A percentile compares a stretch with the other conserved stretches of the same genome.
These are phyloP conservation scores for Morbakka virulenta DNA, from an alignment of 30 jellyfish, hydroid and myxozoan genomes.

Conservation along the genomic window DNA sequence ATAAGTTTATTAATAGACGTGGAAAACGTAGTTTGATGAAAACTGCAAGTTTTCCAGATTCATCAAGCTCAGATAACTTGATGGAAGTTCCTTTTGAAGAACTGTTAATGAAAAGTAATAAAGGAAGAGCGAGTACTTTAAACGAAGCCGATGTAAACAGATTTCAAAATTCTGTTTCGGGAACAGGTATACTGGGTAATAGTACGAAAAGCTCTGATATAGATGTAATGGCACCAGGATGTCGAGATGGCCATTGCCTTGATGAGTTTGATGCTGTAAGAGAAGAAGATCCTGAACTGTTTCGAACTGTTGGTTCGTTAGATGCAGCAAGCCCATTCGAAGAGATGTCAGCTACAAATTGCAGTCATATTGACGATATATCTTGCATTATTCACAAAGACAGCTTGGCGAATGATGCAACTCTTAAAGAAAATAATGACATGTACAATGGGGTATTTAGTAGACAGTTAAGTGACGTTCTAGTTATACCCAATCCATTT, in stretches of 20 bases:
- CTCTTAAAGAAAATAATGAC: conserved; percentile 4
- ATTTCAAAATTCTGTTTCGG: background rate
- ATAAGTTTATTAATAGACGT: conserved; percentile 25
- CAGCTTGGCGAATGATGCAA: conserved; percentile 5
- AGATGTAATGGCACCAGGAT: background rate
- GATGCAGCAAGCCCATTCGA: background rate
- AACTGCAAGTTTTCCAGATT: conserved; percentile 36
- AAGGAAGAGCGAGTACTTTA: background rate
- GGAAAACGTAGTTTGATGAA: conserved; percentile 28
- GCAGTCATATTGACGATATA: background rate
- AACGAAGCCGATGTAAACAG: background rate
- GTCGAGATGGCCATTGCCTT: no score
- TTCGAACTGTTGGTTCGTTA: background rate
- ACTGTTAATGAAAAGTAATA: conserved; percentile 23
- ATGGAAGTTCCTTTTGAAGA: conserved; percentile 67
- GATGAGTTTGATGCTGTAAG: background rate
- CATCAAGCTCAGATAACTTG: conserved; percentile 39
- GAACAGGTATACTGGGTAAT: background rate
- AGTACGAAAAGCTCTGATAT: background rate
- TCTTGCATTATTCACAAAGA: background rate
- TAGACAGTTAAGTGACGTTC: conserved; percentile 88
- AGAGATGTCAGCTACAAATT: background rate
- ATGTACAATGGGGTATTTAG: background rate
- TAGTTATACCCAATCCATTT: conserved; percentile 94
- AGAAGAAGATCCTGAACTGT: background rate